Conservation (phyloP, 2,888 invertebrate species). For the Cosmorhoe ocellata region DNA sequence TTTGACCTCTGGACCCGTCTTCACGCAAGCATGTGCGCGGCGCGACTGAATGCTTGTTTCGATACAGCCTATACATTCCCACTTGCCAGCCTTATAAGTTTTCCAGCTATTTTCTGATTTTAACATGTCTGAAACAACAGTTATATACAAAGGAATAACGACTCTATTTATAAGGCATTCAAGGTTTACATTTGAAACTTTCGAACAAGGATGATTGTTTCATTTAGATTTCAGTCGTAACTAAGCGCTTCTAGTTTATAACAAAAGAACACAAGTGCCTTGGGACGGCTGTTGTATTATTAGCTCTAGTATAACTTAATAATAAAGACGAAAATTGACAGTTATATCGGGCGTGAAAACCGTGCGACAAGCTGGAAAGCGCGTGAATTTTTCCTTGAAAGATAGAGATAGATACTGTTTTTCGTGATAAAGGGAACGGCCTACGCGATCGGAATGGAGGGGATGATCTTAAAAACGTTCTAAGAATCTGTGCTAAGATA, state of each 20-base stretch:
- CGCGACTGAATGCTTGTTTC: slow-evolving; percentile 71
- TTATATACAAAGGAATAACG: slow-evolving; percentile 2
- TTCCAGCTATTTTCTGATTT: slow-evolving; percentile 41
- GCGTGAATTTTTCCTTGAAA: slow-evolving; percentile 70
- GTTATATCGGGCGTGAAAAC: slow-evolving; percentile 48
- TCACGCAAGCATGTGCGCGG: slow-evolving; percentile 70
- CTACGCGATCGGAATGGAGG: slow-evolving; percentile 68
- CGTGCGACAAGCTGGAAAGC: slow-evolving; percentile 59
- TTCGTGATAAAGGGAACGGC: slow-evolving; percentile 76
- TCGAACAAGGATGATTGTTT: slow-evolving; percentile 1
- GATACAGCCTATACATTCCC: slow-evolving; percentile 65
- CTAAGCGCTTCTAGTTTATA: slow-evolving; percentile 35
- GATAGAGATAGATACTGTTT: slow-evolving; percentile 74
- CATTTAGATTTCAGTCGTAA: slow-evolving; percentile 15
- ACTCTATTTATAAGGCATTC: neutral
- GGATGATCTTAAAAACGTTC: slow-evolving; percentile 76
- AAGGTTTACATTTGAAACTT: slow-evolving; percentile 3
- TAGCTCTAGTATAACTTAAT: neutral
- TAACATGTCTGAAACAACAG: slow-evolving; percentile 37
- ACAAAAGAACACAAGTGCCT: slow-evolving; percentile 39
- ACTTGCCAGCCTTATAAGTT: slow-evolving; percentile 76
- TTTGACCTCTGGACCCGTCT: slow-evolving; percentile 49
- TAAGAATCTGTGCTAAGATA: slow-evolving; percentile 54
- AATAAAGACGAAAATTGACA: slow-evolving; percentile 40
- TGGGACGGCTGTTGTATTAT: slow-evolving; percentile 2